Base-by-base conservation (phyloP, 2,797 vertebrate genomes). In the Pempheris klunzingeri region DNA sequence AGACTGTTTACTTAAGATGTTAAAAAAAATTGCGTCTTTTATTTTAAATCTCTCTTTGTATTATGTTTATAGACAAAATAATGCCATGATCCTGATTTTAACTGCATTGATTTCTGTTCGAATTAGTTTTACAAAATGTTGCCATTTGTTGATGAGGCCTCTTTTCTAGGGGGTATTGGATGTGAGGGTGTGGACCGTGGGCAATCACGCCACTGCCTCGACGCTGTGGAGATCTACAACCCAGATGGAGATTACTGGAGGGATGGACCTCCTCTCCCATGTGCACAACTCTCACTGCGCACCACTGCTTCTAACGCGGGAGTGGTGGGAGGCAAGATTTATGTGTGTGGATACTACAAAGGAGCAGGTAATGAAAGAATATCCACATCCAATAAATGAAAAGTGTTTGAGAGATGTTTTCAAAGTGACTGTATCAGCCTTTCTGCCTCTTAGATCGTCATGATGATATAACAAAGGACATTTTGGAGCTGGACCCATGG, bases 141-240 rank as follows among this genome's bases (percentile, higher is more conserved):
- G 8, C 2, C 14, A 57, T 28, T 69, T 81, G 14, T 12, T 36
- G 4, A 41, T 46, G 6, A 38, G 24, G 14, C 7, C n/a, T 7
- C 28, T 83, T 86, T 68, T 84, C 52, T 77, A 99, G 98, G 98
- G 74, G 98, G 98, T 55, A 99, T 99, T 78, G 98, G 98, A 15
- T 99, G 98, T 71, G 89, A 96, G 47, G 97, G 97, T 32, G 84
- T 81, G 10, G 98, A 99, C 87, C 90, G 92, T 63, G 98, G 98
- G 26, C 98, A 99, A 71, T 96, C 96, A 24, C 96, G 98, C 18
- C 97, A 94, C 82, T 99, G 98, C 73, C 97, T 99, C 1, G 95
- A 97, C 52, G 92, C 86, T 7, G 96, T 99, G 65, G 98, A 99
- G 91, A 98, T 99, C 87, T 99, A 99, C 88, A 99, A 97, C 54